Base-by-base conservation (phyloP, 2,113 vertebrate species). In the zebrafish (Danio rerio) region DNA sequence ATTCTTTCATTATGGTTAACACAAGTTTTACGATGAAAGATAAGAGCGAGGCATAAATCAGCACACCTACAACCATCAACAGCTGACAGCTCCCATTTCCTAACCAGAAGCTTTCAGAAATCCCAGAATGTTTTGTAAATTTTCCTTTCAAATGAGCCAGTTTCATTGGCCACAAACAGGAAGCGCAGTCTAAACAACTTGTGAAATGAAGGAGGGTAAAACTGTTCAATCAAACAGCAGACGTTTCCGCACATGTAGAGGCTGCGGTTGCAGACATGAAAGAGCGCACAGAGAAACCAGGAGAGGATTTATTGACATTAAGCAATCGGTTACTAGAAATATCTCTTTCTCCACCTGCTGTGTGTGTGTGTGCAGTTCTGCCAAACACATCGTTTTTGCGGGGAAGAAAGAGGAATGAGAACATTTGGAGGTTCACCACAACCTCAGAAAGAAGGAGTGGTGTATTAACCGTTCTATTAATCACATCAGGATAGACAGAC, bases 391-490 rank as follows among this genome's bases (percentile, higher is more conserved):
- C 18, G 58, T 13, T 77, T 81, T 76, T 58, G 31, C 70, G 63
- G n/a, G 75, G 47, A 75, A 71, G 18, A 43, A 47, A 16, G 43
- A 49, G 13, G 21, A 70, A 55, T 11, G 4, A 42, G 75, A 66
- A 83, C 66, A 71, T 72, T 78, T 50, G 71, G 80, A 84, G 86
- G 83, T 84, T 83, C n/a, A 84, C 83, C 86, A 71, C 80, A 76
- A 68, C 12, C 81, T 65, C 50, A 10, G 6, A n/a, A 55, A 82
- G 42, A 62, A 16, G 56, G 76, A 68, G 66, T 78, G 63, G 20
- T 73, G 73, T 9, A 78, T 78, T 78, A 86, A 81, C 73, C 21
- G n/a, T 81, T 43, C 20, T 20, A 83, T 81, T 71, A 76, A 81
- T 80, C 72, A 77, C 77, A 31, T 47, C 69, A 75, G 40, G 18